These are phyloP conservation scores for Lathronympha strigana DNA, from an alignment of 2,888 invertebrate species.

Conservation along the genomic window DNA sequence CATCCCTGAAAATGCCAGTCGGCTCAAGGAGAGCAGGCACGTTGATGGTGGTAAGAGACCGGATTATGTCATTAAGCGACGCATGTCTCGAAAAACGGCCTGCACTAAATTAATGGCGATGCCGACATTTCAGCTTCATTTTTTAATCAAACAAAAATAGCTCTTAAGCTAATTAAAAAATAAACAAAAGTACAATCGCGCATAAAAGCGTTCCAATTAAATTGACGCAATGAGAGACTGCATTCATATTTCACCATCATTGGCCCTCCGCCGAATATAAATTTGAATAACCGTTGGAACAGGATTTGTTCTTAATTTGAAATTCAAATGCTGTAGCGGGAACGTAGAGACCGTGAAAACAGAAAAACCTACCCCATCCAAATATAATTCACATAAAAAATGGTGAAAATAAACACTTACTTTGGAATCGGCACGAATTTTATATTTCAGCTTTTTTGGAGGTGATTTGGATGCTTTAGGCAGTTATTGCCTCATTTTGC, in stretches of 20 bases:
- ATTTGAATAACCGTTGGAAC: constrained; percentile 70
- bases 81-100: too few relatives aligned
- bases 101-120: too few relatives aligned
- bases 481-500: constrained; percentile 34
- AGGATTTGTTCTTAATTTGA: constrained; percentile 74
- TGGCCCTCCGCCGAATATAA: constrained; percentile 71
- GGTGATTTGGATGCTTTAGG: constrained; percentile 51
- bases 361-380: constrained; percentile 71
- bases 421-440: constrained; percentile 53
- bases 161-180: background rate
- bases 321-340: constrained; percentile 73
- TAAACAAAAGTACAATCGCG: constrained; percentile 12
- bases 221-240: constrained; percentile 71
- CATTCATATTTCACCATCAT: constrained; percentile 73
- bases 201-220: constrained; percentile 61
- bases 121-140: too few relatives aligned
- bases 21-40: too few relatives aligned
- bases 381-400: constrained; percentile 75
- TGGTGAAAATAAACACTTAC: constrained; percentile 65
- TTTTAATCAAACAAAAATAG: too few relatives aligned
- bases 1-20: too few relatives aligned
- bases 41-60: too few relatives aligned
- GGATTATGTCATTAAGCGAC: too few relatives aligned
- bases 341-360: constrained; percentile 66
- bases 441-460: constrained; percentile 49